Evolutionary conservation across 2,113 vertebrate species (phyloP).

Genomic region (Electrona antarctica): DNA sequence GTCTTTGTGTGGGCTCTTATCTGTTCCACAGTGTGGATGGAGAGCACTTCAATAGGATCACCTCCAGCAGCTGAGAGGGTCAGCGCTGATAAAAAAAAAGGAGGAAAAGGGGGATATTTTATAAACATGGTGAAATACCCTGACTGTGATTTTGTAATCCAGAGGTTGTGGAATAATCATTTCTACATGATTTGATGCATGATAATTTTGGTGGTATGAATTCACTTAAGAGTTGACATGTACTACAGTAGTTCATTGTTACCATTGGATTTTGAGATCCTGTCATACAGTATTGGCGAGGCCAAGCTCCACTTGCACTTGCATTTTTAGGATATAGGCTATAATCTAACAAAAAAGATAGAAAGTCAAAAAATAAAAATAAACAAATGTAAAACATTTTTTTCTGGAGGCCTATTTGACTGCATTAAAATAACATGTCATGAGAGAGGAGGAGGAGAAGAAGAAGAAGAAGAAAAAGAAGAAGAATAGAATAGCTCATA

Average conservation of each 20-base stretch:
- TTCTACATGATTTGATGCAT: too few species aligned
- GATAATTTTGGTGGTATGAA: background rate
- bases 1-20: slow-evolving; percentile 1
- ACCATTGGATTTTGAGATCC: background rate
- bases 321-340: too few species aligned
- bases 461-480: too few species aligned
- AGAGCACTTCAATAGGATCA: background rate
- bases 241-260: background rate
- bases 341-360: too few species aligned
- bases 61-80: background rate
- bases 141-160: background rate
- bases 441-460: too few species aligned
- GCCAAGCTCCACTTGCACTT: background rate
- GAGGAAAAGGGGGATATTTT: background rate
- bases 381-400: too few species aligned
- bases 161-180: too few species aligned
- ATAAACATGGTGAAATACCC: background rate
- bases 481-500: background rate
- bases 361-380: too few species aligned
- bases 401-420: too few species aligned
- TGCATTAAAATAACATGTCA: too few species aligned
- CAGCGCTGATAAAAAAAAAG: background rate
- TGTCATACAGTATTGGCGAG: background rate
- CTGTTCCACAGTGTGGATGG: background rate
- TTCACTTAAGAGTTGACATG: background rate